Conservation (phyloP, 2,113 vertebrate species). For the Rhea americana region DNA sequence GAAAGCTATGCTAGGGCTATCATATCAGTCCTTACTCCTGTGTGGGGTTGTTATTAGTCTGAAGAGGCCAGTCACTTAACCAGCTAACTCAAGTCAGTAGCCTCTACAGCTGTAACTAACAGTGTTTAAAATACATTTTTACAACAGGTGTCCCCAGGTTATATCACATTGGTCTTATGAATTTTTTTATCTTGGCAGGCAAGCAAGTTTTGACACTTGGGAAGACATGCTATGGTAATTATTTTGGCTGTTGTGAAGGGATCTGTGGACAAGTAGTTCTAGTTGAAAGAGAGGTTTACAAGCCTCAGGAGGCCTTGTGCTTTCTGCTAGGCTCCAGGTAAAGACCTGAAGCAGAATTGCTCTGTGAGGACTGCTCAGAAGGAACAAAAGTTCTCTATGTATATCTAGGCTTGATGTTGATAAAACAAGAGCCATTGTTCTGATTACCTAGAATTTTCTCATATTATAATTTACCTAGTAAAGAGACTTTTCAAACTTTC, state of each 20-base stretch:
- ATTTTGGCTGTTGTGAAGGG: not conserved
- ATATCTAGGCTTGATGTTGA: not conserved
- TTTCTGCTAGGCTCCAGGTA: not conserved
- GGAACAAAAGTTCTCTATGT: not conserved
- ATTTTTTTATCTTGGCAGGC: conserved; percentile 22
- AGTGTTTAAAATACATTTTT: not conserved
- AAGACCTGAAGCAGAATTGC: not conserved
- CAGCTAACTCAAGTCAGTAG: not conserved
- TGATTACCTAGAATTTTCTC: not conserved
- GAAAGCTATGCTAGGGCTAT: not conserved
- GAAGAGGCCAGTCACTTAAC: not conserved
- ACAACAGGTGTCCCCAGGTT: not conserved
- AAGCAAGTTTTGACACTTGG: not conserved
- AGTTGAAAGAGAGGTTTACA: not conserved
- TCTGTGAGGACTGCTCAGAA: not conserved
- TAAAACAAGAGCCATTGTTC: not conserved
- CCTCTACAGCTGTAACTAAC: not conserved
- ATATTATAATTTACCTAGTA: not conserved
- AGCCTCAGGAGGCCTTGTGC: not conserved
- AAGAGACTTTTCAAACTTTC: not conserved
- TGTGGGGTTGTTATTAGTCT: not conserved
- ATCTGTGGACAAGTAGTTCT: not conserved
- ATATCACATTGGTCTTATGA: not conserved
- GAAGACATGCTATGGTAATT: conserved; percentile 19
- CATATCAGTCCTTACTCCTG: not conserved